These are phyloP conservation scores for Cheumatopsyche charites DNA, from an alignment of 1,140 invertebrate genomes.

Conservation along the genomic window DNA sequence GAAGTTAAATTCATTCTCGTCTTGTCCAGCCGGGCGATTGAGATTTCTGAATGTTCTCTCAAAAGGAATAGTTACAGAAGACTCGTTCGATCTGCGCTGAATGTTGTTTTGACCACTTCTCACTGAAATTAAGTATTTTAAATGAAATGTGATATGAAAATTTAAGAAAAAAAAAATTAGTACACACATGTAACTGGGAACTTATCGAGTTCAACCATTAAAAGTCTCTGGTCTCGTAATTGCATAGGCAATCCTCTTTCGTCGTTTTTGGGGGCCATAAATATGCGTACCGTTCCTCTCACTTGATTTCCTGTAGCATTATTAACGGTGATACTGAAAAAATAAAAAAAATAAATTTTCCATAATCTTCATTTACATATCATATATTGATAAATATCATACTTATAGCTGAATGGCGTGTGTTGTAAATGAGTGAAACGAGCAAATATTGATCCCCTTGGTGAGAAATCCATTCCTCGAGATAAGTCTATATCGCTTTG, in stretches of 20 bases:
- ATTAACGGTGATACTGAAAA: conserved; percentile 65
- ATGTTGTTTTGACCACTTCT: conserved; percentile 69
- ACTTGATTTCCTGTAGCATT: conserved; percentile 62
- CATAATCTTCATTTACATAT: not conserved
- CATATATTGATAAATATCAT: conserved; percentile 28
- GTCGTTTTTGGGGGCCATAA: conserved; percentile 73
- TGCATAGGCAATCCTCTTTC: conserved; percentile 69
- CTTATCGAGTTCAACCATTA: conserved; percentile 82
- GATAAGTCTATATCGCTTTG: conserved; percentile 76
- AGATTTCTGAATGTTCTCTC: conserved; percentile 72
- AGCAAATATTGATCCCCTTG: conserved; percentile 71
- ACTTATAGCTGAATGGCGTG: conserved; percentile 67
- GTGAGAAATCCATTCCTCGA: conserved; percentile 77
- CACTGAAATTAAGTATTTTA: conserved; percentile 55
- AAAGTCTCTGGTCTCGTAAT: conserved; percentile 69
- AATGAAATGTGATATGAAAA: not conserved
- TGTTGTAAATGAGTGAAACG: conserved; percentile 78
- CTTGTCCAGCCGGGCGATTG: conserved; percentile 62
- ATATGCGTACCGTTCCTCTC: conserved; percentile 77
- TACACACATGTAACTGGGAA: conserved; percentile 65
- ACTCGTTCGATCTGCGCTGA: conserved; percentile 66
- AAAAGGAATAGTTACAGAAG: conserved; percentile 75
- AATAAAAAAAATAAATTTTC: not conserved
- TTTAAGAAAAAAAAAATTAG: not conserved
- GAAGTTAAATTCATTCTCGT: conserved; percentile 70